Base-by-base conservation (phyloP, 2,888 invertebrate genomes). In the Enchytraeus crypticus region DNA sequence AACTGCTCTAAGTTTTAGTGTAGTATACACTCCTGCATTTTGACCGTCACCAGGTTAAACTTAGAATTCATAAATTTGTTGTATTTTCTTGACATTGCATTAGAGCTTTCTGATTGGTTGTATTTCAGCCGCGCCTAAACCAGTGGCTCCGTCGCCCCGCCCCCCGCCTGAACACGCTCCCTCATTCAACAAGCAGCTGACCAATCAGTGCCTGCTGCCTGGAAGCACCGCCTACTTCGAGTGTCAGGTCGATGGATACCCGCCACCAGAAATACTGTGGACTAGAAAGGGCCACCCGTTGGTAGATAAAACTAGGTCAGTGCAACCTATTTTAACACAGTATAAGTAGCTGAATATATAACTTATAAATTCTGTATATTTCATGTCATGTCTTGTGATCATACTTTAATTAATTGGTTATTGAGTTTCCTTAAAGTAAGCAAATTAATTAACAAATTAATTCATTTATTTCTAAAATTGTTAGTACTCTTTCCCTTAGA, bases 221-320 rank as follows among this genome's bases (percentile, higher is more conserved):
- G 81, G 80, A 51, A 78, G 79, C 59, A 77, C 75, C 59, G 71
- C 74, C 54, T 72, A 73, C 60, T 70, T 78, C 65, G 77, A 77
- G 63, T 75, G 75, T 59, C 65, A 70, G 26, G 74, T 78, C 14
- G 67, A 71, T 45, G 76, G 75, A 27, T 71, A 74, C 62, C 77
- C 78, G 11, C 74, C 76, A 61, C 77, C 78, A 45, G 75, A 75
- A 61, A 71, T 78, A 47, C 71, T 71, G 60, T 78, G 78, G 76
- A 73, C 71, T 30, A 70, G 74, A 46, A 65, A 69, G 49, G 74
- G 75, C 14, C 69, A 71, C 51, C 76, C 72, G 27, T 67, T 77
- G 49, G 70, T 71, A 32, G 75, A 76, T 60, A 75, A 74, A 63
- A 67, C 69, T n/a, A 74, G 77, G 77, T 78, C 61, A 29, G 60